Conservation (phyloP, 2,113 vertebrate species). For the Synchiropus splendidus region DNA sequence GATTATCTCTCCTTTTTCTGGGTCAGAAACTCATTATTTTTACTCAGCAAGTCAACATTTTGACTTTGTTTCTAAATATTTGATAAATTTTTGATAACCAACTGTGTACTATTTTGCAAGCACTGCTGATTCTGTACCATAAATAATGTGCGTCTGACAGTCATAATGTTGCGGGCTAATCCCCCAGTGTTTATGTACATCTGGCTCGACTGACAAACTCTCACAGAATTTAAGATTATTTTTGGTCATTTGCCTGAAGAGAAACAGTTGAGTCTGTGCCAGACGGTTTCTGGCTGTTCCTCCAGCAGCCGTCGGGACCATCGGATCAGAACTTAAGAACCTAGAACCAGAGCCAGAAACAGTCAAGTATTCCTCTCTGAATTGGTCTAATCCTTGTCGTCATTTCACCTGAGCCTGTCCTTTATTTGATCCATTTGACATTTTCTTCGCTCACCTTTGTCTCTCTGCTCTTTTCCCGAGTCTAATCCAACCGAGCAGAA, state of each 20-base stretch:
- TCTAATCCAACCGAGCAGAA: slow-evolving; percentile 22
- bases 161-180: too few species aligned
- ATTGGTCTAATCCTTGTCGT: too few species aligned
- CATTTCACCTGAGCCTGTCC: too few species aligned
- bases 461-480: slow-evolving; percentile 4
- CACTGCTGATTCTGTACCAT: too few species aligned
- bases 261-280: slow-evolving; percentile 10
- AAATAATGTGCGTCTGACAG: too few species aligned
- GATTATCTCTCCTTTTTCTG: too few species aligned
- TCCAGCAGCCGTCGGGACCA: slow-evolving; percentile 11
- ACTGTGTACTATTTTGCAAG: too few species aligned
- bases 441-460: slow-evolving; percentile 17
- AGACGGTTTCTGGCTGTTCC: slow-evolving; percentile 11
- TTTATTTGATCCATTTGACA: background rate
- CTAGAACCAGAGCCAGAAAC: slow-evolving; percentile 5
- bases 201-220: background rate
- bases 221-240: slow-evolving; percentile 14
- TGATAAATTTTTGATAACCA: too few species aligned
- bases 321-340: slow-evolving; percentile 3
- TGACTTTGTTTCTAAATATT: too few species aligned
- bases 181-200: background rate
- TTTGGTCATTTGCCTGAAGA: slow-evolving; percentile 4
- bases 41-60: too few species aligned
- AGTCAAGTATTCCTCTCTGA: background rate
- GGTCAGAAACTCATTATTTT: too few species aligned